These are phyloP conservation scores for Tryphoninae sp. DNA, from an alignment of 2,888 invertebrate species.

Conservation along the genomic window DNA sequence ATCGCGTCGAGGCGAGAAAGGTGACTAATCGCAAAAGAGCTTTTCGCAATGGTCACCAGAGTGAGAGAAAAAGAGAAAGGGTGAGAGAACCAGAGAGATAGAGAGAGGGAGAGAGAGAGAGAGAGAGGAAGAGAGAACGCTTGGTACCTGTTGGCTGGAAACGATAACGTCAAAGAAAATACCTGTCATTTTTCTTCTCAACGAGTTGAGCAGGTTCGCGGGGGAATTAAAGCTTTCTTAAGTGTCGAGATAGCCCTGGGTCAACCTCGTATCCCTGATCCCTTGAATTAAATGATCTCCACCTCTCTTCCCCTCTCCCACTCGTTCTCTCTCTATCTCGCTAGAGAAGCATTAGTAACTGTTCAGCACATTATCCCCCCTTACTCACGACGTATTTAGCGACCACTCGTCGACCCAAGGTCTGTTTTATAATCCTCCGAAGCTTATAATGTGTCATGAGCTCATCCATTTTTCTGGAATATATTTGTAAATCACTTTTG, in stretches of 20 bases:
- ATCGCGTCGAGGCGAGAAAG: conserved; percentile 24
- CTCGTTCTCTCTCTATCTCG: conserved; percentile 34
- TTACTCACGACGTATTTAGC: conserved; percentile 42
- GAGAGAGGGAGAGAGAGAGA: background rate
- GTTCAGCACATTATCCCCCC: conserved; percentile 50
- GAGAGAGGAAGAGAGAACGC: conserved; percentile 4
- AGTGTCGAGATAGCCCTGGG: conserved; percentile 30
- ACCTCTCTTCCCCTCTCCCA: conserved; percentile 24
- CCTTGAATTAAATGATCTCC: conserved; percentile 41
- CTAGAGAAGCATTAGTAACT: conserved; percentile 33
- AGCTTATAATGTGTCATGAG: conserved; percentile 1
- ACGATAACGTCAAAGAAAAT: conserved; percentile 60
- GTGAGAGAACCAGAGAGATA: background rate
- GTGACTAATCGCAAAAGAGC: conserved; percentile 53
- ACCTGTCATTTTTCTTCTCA: conserved; percentile 59
- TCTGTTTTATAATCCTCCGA: conserved; percentile 28
- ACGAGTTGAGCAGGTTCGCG: conserved; percentile 44
- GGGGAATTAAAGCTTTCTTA: conserved; percentile 56
- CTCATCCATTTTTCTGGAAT: background rate
- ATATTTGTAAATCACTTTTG: background rate
- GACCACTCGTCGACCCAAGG: conserved; percentile 8
- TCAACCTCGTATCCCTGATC: conserved; percentile 47
- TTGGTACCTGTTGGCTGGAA: conserved; percentile 48
- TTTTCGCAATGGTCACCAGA: conserved; percentile 38
- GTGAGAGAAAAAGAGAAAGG: background rate